phyloP scores from a whole-genome alignment of 2,113 vertebrate genomes.

The Trogon surrucura region DNA sequence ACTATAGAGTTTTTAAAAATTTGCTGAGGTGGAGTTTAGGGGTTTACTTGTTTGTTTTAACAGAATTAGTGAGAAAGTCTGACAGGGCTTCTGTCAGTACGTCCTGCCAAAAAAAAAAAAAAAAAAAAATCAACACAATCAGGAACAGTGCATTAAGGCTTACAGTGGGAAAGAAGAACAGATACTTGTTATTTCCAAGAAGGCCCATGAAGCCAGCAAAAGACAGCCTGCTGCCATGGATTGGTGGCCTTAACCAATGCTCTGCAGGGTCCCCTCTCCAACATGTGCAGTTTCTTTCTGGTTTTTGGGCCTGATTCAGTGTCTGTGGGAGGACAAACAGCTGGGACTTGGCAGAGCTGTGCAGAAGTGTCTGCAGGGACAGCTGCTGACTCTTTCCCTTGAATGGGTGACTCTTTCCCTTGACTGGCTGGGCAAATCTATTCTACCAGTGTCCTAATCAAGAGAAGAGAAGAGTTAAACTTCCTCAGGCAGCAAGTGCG shows the following conservation, averaged over 20 bases:
- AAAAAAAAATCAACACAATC: neutral
- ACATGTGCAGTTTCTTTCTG: neutral
- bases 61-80: neutral
- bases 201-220: neutral
- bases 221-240: neutral
- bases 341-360: neutral
- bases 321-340: neutral
- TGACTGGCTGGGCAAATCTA: neutral
- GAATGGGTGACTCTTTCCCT: neutral
- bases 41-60: neutral
- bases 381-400: neutral
- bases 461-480: neutral
- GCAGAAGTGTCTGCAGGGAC: neutral
- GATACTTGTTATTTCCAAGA: neutral
- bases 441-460: neutral
- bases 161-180: neutral
- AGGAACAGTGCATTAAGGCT: neutral
- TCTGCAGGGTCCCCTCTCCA: neutral
- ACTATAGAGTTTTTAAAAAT: rapidly evolving
- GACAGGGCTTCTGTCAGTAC: neutral
- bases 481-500: neutral
- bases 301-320: neutral
- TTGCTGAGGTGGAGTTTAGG: neutral
- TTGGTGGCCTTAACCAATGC: neutral
- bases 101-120: neutral